These are phyloP conservation scores for Urosaurus nigricauda DNA, from an alignment of 2,797 vertebrate species.

Conservation along the genomic window DNA sequence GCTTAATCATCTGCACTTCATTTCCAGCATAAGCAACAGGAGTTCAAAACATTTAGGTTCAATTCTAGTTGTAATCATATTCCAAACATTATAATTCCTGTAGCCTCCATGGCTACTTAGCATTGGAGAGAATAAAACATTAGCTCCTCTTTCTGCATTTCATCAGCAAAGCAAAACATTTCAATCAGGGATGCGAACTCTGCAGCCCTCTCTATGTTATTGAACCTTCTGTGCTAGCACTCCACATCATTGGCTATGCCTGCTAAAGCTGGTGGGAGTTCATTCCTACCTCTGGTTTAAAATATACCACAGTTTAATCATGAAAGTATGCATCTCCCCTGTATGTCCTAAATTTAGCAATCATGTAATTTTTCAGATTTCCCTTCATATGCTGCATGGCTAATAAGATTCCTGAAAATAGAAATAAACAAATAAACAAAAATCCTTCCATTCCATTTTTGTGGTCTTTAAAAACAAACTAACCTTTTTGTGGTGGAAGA, in stretches of 20 bases:
- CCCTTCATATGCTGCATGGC: neutral
- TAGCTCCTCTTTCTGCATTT: neutral
- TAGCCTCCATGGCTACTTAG: neutral
- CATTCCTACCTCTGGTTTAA: neutral
- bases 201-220: no score
- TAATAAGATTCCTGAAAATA: neutral
- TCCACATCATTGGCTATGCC: no score
- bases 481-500: neutral
- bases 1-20: conserved; percentile 31
- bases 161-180: neutral
- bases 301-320: neutral
- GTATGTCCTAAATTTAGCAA: neutral
- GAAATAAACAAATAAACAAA: conserved; percentile 13
- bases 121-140: neutral
- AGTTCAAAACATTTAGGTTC: conserved; percentile 19
- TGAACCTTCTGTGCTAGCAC: no score
- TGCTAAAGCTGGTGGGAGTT: no score
- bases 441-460: neutral
- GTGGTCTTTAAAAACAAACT: neutral
- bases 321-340: neutral
- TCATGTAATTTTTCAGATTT: neutral
- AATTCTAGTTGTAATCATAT: conserved; percentile 7
- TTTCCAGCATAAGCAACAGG: neutral
- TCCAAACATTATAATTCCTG: conserved; percentile 1
- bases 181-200: neutral